phyloP scores from a whole-genome alignment of 2,113 vertebrate genomes.

The Phasianus colchicus region DNA sequence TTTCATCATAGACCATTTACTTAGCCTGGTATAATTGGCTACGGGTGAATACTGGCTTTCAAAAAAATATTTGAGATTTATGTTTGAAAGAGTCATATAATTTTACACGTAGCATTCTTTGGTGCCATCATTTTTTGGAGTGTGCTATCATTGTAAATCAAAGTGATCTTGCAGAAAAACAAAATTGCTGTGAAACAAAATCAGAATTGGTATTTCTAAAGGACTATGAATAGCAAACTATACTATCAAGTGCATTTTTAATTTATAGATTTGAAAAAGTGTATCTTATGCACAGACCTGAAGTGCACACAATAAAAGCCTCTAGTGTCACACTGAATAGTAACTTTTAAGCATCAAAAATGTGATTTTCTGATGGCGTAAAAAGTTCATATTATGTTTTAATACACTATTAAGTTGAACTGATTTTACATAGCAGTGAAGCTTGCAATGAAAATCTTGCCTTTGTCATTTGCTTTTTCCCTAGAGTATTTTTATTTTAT shows the following conservation, averaged over 20 bases:
- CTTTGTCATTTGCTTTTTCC: neutral
- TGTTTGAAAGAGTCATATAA: neutral
- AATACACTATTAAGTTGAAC: slow-evolving; percentile 53
- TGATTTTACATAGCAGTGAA: neutral
- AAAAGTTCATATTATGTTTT: slow-evolving; percentile 1
- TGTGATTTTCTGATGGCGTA: slow-evolving; percentile 30
- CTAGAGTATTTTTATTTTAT: neutral
- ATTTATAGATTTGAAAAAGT: slow-evolving; percentile 56
- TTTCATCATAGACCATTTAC: neutral
- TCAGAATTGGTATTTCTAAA: slow-evolving; percentile 2
- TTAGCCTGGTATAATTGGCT: neutral
- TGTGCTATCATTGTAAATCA: neutral
- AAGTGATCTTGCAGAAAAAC: neutral
- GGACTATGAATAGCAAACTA: slow-evolving; percentile 48
- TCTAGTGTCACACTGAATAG: slow-evolving; percentile 54
- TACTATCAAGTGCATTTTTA: slow-evolving; percentile 10
- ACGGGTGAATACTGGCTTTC: neutral
- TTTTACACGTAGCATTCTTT: neutral
- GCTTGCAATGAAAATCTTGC: neutral
- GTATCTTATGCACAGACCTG: slow-evolving; percentile 66
- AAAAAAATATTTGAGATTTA: neutral
- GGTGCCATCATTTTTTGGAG: neutral
- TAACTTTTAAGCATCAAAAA: slow-evolving; percentile 66
- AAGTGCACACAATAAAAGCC: slow-evolving; percentile 66
- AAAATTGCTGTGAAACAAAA: slow-evolving; percentile 1